Evolutionary conservation across 2,113 vertebrate genomes (phyloP).

Genomic region (Macaca mulatta): DNA sequence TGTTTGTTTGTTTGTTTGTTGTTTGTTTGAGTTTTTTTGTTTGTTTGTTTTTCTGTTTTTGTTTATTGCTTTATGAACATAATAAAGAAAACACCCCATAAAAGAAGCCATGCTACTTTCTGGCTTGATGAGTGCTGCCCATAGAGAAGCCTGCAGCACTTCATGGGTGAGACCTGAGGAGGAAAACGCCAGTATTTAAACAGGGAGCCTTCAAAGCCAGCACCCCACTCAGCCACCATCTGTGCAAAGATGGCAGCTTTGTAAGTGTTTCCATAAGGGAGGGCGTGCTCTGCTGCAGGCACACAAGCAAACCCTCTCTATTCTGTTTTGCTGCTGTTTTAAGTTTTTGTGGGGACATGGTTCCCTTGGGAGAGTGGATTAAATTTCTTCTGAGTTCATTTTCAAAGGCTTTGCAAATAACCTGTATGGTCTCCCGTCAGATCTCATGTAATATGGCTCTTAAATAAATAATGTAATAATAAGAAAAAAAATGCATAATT

Average conservation of each 20-base stretch:
- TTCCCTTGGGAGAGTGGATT: not conserved
- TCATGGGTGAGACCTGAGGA: not conserved
- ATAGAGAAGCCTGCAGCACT: not conserved
- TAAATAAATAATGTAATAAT: not conserved
- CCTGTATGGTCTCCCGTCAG: not conserved
- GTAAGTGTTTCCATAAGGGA: not conserved
- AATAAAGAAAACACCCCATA: constrained; percentile 44
- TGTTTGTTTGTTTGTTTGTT: no score
- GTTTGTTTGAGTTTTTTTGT: no score
- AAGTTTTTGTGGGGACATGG: not conserved
- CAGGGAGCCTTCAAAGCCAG: not conserved
- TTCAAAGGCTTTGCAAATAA: not conserved
- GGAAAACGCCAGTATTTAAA: constrained; percentile 30
- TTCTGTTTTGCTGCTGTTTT: not conserved
- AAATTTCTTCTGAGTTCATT: not conserved
- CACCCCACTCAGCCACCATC: constrained; percentile 21
- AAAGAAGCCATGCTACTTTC: constrained; percentile 33
- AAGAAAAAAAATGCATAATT: constrained; percentile 1
- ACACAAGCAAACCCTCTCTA: not conserved
- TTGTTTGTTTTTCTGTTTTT: no score
- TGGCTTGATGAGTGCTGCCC: constrained; percentile 46
- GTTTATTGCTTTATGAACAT: not conserved
- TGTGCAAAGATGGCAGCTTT: constrained; percentile 38
- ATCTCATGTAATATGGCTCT: not conserved
- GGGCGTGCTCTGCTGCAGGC: not conserved